Evolutionary conservation across 2,113 vertebrate species (phyloP), one percentile per base, ranked within the genome.

Genomic region (Anhinga rufa): DNA sequence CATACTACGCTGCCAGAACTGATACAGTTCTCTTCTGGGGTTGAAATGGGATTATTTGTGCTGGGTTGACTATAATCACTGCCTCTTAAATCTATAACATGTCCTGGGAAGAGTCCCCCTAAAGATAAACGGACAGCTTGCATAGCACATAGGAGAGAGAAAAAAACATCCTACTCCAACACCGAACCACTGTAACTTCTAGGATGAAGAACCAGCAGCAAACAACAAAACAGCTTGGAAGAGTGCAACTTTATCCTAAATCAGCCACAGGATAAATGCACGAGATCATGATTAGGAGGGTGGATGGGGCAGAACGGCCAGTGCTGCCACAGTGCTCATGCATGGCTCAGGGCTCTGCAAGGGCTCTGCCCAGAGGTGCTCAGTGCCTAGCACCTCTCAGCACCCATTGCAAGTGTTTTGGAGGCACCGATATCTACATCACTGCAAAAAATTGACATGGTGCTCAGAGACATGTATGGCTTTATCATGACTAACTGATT

Each of bases 241-340:
- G 77, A 58, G 14, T 42, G 20, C 9, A 46, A 40, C 46, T 86
- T 64, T 10, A 29, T 7, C 34, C 46, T n/a, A 34, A 44, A 29
- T 9, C 20, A 21, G 26, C 17, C 26, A 19, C 38, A n/a, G 58
- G 38, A 60, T 12, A 38, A 71, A 70, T 14, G 19, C 29, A 48
- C 1, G 1, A 44, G 55, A 54, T 15, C 0, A 2, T 32, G 21
- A 32, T 28, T 10, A 38, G 36, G 75, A 19, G 54, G 29, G 9
- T 26, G 82, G 76, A n/a, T 29, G 34, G 44, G 52, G 38, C 51
- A 46, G 60, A 52, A 19, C 1, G 24, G 54, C 19, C 62, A 38
- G n/a, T 6, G 49, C 57, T 28, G 51, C 32, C 36, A 7, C 0
- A 1, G 48, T 7, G 14, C n/a, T 84, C 17, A 3, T 17, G 62